phyloP scores from a whole-genome alignment of 64 coral and sea anemone species.

The Dendronephthya gigantea region DNA sequence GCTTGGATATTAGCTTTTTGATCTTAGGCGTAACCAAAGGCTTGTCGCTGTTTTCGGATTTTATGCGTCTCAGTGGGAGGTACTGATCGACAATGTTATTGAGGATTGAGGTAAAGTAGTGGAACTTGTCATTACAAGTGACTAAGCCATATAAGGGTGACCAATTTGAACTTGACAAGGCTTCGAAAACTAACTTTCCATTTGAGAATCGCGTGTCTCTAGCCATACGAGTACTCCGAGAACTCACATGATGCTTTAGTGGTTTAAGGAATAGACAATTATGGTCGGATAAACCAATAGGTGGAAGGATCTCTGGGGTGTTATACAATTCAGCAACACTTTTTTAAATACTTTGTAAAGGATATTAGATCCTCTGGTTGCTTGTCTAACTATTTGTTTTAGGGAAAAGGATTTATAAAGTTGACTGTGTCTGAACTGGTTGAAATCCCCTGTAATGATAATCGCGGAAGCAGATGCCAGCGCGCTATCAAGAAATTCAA shows the following conservation, averaged over 20 bases:
- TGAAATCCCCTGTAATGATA: constrained; percentile 40
- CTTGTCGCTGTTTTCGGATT: neutral
- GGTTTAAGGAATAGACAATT: neutral
- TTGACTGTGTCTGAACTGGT: constrained; percentile 17
- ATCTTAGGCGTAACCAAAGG: neutral
- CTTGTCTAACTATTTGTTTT: constrained; percentile 38
- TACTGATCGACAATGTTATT: neutral
- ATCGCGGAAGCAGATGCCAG: constrained; percentile 9
- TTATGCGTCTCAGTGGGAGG: neutral
- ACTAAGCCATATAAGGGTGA: neutral
- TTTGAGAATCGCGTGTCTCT: neutral
- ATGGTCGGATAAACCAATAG: neutral
- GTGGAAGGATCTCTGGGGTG: neutral
- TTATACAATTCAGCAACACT: neutral
- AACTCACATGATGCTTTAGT: neutral
- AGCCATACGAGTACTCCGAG: neutral
- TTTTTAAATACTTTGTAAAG: neutral
- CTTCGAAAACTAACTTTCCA: neutral
- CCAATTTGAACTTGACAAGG: constrained; percentile 5
- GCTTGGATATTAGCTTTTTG: neutral
- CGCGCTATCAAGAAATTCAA: neutral
- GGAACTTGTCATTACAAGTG: neutral
- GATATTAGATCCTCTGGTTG: constrained; percentile 9
- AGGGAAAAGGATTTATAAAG: constrained; percentile 24
- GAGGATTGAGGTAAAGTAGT: neutral